phyloP scores from a whole-genome alignment of 1,140 invertebrate species.

The Sitobion miscanthi region DNA sequence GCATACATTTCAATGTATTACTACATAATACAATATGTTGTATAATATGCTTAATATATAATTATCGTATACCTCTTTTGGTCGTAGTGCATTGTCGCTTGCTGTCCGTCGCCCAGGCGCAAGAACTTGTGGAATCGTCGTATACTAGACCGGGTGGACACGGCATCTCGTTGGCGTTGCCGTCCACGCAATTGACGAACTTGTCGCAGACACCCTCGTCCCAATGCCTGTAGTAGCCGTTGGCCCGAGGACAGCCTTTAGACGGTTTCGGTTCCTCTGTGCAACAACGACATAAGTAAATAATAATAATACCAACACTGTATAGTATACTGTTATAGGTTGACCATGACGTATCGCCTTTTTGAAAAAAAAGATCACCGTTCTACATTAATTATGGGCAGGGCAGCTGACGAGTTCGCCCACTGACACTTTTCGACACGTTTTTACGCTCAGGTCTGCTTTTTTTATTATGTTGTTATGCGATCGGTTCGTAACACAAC shows the following conservation, averaged over 20 bases:
- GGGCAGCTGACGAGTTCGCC: background rate
- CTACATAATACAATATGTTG: background rate
- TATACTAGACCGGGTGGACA: slow-evolving; percentile 84
- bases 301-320: too few species aligned
- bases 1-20: too few species aligned
- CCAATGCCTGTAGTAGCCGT: slow-evolving; percentile 81
- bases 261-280: slow-evolving; percentile 75
- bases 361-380: background rate
- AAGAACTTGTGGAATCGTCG: slow-evolving; percentile 76
- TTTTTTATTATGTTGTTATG: background rate
- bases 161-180: slow-evolving; percentile 72
- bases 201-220: slow-evolving; percentile 80
- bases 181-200: slow-evolving; percentile 83
- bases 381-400: background rate
- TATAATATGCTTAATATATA: background rate
- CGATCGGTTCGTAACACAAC: background rate
- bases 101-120: slow-evolving; percentile 75
- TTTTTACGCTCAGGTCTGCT: background rate
- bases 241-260: slow-evolving; percentile 77
- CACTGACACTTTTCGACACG: background rate
- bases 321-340: too few species aligned
- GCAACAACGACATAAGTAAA: slow-evolving; percentile 58
- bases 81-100: slow-evolving; percentile 68
- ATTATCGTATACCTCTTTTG: slow-evolving; percentile 44
- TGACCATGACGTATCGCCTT: background rate